Evolutionary conservation across 2,797 vertebrate species (phyloP).

Genomic region (Pitangus sulphuratus): DNA sequence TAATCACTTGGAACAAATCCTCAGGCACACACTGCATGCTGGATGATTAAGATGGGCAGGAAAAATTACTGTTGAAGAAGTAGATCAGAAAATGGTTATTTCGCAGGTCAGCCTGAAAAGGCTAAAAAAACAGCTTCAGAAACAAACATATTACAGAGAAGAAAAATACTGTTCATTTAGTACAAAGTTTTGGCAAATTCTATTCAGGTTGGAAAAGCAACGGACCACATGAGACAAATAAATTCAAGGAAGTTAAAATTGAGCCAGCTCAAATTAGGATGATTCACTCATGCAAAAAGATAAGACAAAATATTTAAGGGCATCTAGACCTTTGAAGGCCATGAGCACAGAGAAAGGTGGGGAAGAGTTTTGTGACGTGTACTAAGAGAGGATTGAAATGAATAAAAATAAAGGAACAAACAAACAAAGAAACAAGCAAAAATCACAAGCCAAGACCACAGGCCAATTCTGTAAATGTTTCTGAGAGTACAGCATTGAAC

Average conservation of each 20-base stretch:
- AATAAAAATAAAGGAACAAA: neutral
- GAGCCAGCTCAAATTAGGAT: neutral
- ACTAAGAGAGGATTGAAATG: neutral
- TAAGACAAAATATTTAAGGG: neutral
- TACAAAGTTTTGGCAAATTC: neutral
- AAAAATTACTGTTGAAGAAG: neutral
- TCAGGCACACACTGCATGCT: neutral
- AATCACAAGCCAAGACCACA: neutral
- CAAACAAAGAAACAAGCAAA: neutral
- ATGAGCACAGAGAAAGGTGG: neutral
- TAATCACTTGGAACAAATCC: conserved; percentile 1
- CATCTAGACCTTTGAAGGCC: neutral
- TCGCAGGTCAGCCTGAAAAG: neutral
- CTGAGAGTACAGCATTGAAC: neutral
- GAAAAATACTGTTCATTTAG: neutral
- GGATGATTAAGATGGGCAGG: neutral
- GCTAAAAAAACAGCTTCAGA: neutral
- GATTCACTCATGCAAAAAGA: neutral
- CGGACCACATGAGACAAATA: neutral
- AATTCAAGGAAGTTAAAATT: neutral
- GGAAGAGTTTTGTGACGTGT: neutral
- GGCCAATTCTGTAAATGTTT: neutral
- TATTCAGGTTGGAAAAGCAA: neutral
- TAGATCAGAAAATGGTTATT: neutral
- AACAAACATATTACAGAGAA: neutral